Evolutionary conservation across 2,888 invertebrate species (phyloP).

Genomic region (Thecocarcelia acutangulata): DNA sequence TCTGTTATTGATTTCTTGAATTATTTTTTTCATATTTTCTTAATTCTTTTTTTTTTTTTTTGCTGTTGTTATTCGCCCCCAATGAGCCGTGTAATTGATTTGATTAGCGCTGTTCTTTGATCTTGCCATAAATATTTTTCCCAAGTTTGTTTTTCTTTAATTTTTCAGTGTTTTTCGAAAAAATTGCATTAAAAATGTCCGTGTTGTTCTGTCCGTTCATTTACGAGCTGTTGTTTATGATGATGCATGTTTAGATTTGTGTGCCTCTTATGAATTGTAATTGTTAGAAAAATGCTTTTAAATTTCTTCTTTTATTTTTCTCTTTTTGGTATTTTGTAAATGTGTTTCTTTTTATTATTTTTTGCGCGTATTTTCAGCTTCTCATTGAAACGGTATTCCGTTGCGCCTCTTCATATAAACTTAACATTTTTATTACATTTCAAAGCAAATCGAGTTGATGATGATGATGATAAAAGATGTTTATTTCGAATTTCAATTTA

Average conservation of each 20-base stretch:
- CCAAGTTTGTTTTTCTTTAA: constrained; percentile 56
- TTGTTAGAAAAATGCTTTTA: constrained; percentile 74
- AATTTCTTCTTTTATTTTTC: constrained; percentile 38
- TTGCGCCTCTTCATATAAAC: constrained; percentile 53
- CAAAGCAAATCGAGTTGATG: constrained; percentile 46
- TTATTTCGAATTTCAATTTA: constrained; percentile 58
- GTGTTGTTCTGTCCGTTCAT: constrained; percentile 44
- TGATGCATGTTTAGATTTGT: constrained; percentile 52
- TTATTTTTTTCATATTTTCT: constrained; percentile 11
- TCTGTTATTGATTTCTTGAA: neutral
- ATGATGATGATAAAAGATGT: constrained; percentile 55
- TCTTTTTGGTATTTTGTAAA: constrained; percentile 27
- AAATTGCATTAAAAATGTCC: constrained; percentile 66
- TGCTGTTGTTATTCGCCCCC: constrained; percentile 42
- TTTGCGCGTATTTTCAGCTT: constrained; percentile 24
- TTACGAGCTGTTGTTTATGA: constrained; percentile 48
- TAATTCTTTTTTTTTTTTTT: constrained; percentile 2
- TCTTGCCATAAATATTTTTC: constrained; percentile 60
- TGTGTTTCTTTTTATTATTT: constrained; percentile 27
- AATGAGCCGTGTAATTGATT: constrained; percentile 64
- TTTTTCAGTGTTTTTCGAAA: constrained; percentile 49
- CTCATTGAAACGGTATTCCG: constrained; percentile 33
- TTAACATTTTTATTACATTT: constrained; percentile 62
- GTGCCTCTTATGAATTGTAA: constrained; percentile 72
- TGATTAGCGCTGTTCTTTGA: constrained; percentile 66